These are phyloP conservation scores for Petrocephalus schoutedeni DNA, from an alignment of 2,797 vertebrate species.

Conservation along the genomic window DNA sequence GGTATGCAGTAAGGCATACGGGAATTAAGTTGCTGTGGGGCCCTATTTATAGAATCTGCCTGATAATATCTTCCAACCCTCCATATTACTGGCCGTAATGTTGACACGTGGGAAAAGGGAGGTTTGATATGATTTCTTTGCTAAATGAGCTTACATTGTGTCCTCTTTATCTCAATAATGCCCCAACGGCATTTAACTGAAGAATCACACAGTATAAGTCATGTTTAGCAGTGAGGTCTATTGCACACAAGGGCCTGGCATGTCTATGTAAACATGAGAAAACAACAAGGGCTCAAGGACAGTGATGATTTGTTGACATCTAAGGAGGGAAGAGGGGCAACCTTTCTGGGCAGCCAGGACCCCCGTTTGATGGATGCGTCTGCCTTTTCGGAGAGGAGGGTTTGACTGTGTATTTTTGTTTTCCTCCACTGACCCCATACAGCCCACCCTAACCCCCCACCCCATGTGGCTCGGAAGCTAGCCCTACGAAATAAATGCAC, in stretches of 20 bases:
- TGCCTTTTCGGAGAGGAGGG: neutral
- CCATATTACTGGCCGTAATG: neutral
- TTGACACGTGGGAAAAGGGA: neutral
- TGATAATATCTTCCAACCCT: neutral
- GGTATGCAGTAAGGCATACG: neutral
- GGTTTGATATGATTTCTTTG: neutral
- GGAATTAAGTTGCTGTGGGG: neutral
- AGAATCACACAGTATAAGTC: neutral
- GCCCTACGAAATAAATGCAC: neutral
- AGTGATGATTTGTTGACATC: neutral
- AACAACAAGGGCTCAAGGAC: neutral
- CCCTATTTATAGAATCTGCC: neutral
- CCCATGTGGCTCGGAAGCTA: neutral
- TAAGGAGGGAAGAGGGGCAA: neutral
- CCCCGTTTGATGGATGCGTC: neutral
- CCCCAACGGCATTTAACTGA: neutral
- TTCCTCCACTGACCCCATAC: neutral
- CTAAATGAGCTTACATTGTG: neutral
- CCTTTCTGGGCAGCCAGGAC: neutral
- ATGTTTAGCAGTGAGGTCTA: neutral
- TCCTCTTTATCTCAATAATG: neutral
- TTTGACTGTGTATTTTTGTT: conserved; percentile 5
- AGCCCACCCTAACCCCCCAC: neutral
- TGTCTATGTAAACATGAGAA: neutral
- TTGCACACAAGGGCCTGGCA: neutral